These are phyloP conservation scores for Dendronephthya gigantea DNA, from an alignment of 64 coral and sea anemone genomes.

Conservation along the genomic window DNA sequence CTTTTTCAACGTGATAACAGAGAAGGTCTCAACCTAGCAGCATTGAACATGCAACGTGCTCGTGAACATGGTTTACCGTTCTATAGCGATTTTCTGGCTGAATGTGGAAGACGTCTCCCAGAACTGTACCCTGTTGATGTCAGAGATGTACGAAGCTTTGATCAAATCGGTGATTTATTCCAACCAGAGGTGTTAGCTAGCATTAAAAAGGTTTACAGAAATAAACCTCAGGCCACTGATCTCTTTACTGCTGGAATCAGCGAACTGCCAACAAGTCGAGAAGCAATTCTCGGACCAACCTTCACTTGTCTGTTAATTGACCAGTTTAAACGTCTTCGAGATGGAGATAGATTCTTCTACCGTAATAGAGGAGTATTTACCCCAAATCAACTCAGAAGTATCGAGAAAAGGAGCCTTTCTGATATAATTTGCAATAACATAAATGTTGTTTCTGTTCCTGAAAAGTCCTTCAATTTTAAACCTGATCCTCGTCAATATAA, in stretches of 20 bases:
- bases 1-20: background rate
- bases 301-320: background rate
- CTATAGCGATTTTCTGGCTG: background rate
- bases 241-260: background rate
- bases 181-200: background rate
- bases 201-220: background rate
- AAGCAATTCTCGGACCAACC: background rate
- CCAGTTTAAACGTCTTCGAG: background rate
- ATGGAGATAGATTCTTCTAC: background rate
- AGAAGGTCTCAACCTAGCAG: background rate
- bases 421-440: background rate
- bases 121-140: background rate
- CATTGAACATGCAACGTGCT: constrained; percentile 5
- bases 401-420: background rate
- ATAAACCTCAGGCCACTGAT: background rate
- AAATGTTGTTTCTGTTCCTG: background rate
- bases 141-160: background rate
- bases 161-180: background rate
- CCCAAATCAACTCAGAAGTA: background rate
- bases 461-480: too few species aligned
- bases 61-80: background rate
- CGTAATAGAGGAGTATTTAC: background rate
- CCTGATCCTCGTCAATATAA: background rate
- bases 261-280: background rate
- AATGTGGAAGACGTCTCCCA: background rate